Conservation (phyloP, 2,113 vertebrate genomes). For the Noctilio leporinus region DNA sequence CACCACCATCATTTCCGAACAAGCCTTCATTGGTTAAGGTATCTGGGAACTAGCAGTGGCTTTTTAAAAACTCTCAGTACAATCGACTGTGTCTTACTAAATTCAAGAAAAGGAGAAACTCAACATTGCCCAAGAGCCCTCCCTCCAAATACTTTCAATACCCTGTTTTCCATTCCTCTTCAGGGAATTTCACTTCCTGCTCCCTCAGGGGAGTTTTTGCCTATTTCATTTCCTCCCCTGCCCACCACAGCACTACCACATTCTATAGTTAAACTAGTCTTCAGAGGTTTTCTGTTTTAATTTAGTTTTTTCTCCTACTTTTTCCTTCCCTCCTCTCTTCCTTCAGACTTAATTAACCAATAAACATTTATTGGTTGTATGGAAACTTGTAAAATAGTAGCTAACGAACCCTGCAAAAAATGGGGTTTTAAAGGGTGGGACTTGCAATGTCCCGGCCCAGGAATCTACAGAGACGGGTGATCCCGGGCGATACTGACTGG, state of each 20-base stretch:
- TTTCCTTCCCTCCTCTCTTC: neutral
- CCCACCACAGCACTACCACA: neutral
- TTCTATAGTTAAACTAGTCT: neutral
- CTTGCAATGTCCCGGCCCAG: neutral
- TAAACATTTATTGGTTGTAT: neutral
- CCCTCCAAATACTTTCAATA: neutral
- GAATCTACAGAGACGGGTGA: neutral
- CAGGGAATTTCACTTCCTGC: conserved; percentile 16
- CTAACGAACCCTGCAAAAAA: neutral
- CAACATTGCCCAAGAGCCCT: neutral
- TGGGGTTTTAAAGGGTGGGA: neutral
- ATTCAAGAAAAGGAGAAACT: neutral
- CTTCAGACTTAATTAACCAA: neutral
- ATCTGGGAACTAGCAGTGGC: neutral
- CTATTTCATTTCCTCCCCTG: neutral
- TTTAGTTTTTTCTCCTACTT: neutral
- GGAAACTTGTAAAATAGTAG: neutral
- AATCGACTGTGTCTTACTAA: neutral
- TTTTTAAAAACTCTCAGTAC: neutral
- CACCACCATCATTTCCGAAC: neutral
- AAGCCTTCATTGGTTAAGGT: neutral
- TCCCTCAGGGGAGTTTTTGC: neutral
- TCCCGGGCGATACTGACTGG: too few species aligned
- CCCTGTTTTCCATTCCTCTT: neutral
- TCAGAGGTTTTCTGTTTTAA: neutral